These are phyloP conservation scores for Saturnia pavonia DNA, from an alignment of 2,888 invertebrate genomes.

Conservation along the genomic window DNA sequence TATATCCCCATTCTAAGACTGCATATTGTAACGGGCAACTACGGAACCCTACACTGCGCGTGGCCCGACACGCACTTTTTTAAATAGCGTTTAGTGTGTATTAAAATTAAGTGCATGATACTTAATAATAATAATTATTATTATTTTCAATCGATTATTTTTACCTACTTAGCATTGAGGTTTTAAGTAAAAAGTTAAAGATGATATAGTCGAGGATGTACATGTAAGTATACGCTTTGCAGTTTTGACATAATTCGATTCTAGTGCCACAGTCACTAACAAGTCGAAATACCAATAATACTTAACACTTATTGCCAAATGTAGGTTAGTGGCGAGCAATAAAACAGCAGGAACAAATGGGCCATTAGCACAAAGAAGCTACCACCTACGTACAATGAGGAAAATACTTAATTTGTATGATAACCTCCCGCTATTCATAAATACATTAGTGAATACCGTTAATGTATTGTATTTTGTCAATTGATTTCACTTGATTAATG, in stretches of 20 bases:
- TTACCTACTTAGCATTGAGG: too few relatives aligned
- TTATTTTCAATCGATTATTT: too few relatives aligned
- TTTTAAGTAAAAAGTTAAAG: too few relatives aligned
- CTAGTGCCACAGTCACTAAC: not conserved
- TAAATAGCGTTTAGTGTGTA: too few relatives aligned
- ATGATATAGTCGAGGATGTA: too few relatives aligned
- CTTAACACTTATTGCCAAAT: not conserved
- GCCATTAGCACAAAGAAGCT: slow-evolving; percentile 10
- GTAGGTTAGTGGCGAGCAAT: slow-evolving; percentile 11
- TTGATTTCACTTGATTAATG: slow-evolving; percentile 5
- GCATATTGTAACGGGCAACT: too few relatives aligned
- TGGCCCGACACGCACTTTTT: too few relatives aligned
- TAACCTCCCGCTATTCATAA: slow-evolving; percentile 32
- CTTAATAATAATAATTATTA: too few relatives aligned
- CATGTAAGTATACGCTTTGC: not conserved
- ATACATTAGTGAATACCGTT: slow-evolving; percentile 4
- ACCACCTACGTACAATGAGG: slow-evolving; percentile 15
- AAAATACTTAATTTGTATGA: slow-evolving; percentile 50
- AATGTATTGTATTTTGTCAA: not conserved
- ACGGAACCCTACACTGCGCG: too few relatives aligned
- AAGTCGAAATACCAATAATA: not conserved
- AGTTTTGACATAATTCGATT: not conserved
- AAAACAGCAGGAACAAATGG: slow-evolving; percentile 13
- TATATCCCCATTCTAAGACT: too few relatives aligned
- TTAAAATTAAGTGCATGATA: too few relatives aligned